Percentiles rank a stretch among this genome's conserved stretches.
Conservation (phyloP, 2,888 invertebrate genomes). For the Macaria liturata region DNA sequence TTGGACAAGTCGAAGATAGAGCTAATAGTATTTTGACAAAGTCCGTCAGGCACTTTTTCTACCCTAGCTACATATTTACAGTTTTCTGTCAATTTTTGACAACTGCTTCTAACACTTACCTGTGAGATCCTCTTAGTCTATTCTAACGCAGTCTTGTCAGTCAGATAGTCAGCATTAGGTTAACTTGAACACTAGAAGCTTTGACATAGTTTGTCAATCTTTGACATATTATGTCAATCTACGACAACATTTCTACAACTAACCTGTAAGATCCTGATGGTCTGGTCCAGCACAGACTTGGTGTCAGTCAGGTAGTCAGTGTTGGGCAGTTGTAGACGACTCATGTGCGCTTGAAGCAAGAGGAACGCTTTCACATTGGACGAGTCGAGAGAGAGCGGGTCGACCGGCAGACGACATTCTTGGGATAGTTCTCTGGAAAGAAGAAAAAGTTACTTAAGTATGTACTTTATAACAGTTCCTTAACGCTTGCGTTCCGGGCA, state of each 20-base stretch:
- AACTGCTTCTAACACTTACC: too few species aligned
- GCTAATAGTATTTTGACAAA: too few species aligned
- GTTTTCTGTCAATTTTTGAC: too few species aligned
- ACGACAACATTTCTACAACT: background rate
- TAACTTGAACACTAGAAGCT: too few species aligned
- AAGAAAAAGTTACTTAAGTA: background rate
- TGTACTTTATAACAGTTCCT: background rate
- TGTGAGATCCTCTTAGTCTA: too few species aligned
- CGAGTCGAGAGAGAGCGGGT: slow-evolving; percentile 91
- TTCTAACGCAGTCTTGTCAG: too few species aligned
- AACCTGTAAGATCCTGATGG: slow-evolving; percentile 96
- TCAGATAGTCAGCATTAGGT: too few species aligned
- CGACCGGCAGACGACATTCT: slow-evolving; percentile 88
- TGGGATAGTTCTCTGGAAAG: slow-evolving; percentile 90
- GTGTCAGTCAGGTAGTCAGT: slow-evolving; percentile 98
- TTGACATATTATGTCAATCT: too few species aligned
- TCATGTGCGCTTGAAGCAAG: slow-evolving; percentile 96
- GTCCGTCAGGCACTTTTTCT: too few species aligned
- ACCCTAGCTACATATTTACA: too few species aligned
- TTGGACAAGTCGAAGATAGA: slow-evolving; percentile 95
- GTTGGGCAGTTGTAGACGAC: slow-evolving; percentile 91
- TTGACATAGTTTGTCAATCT: too few species aligned
- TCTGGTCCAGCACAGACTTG: slow-evolving; percentile 98
- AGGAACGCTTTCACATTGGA: slow-evolving; percentile 97
- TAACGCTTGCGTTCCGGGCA: too few species aligned